These are phyloP conservation scores for Canis aureus DNA, from an alignment of 2,113 vertebrate species.

Conservation along the genomic window DNA sequence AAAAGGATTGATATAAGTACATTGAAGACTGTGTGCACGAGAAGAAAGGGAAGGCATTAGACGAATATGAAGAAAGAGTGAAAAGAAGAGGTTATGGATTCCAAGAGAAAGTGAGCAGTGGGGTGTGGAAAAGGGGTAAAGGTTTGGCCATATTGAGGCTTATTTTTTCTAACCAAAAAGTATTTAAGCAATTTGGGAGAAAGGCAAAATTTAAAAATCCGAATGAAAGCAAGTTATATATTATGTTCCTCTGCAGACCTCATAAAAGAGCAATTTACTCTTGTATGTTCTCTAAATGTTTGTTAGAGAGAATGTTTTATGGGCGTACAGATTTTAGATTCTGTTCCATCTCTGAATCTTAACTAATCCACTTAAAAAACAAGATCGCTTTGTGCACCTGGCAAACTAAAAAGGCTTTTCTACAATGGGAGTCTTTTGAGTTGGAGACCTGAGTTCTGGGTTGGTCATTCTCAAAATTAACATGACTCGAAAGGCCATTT, in stretches of 20 bases:
- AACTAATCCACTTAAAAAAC: conserved; percentile 60
- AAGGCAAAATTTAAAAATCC: conserved; percentile 64
- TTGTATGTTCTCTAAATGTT: conserved; percentile 77
- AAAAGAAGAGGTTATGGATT: not conserved
- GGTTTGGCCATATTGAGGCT: not conserved
- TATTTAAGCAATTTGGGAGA: conserved; percentile 60
- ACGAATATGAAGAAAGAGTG: not conserved
- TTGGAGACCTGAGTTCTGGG: not conserved
- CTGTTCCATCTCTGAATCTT: conserved; percentile 60
- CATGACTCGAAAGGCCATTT: not conserved
- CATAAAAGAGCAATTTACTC: conserved; percentile 79
- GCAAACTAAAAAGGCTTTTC: conserved; percentile 27
- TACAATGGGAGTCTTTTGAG: not conserved
- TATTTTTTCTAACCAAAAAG: conserved; percentile 61
- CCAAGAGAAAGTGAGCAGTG: not conserved
- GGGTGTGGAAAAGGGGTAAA: not conserved
- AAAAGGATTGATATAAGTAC: not conserved
- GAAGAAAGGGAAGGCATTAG: not conserved
- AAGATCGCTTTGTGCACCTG: not conserved
- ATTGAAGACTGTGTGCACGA: not conserved
- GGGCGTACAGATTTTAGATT: conserved; percentile 66
- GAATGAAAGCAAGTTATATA: conserved; percentile 64
- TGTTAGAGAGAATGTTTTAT: conserved; percentile 70
- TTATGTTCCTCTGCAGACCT: conserved; percentile 77
- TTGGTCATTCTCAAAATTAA: conserved; percentile 60